A percentile compares a stretch with the other conserved stretches of the same genome.
Evolutionary conservation across 2,888 invertebrate species (phyloP).

Genomic region (Cheilosia impressa): DNA sequence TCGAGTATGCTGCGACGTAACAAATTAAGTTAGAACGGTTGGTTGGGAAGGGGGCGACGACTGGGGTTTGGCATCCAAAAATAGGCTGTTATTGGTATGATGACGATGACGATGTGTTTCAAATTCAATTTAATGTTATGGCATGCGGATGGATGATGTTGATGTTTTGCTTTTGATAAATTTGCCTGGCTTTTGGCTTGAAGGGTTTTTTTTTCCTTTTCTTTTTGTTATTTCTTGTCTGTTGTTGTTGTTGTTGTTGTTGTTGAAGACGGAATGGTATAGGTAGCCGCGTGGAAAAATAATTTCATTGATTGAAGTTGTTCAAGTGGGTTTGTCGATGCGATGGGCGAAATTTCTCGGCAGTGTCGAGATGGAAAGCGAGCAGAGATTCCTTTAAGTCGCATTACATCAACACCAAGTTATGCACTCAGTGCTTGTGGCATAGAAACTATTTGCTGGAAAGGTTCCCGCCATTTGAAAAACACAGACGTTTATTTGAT

Average conservation of each 20-base stretch:
- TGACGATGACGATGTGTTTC: conserved; percentile 37
- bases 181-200: conserved; percentile 20
- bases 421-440: too few relatives aligned
- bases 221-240: too few relatives aligned
- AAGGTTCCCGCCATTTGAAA: too few relatives aligned
- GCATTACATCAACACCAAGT: too few relatives aligned
- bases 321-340: conserved; percentile 4
- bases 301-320: conserved; percentile 22
- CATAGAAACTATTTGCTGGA: too few relatives aligned
- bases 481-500: too few relatives aligned
- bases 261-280: not conserved
- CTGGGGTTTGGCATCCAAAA: conserved; percentile 55
- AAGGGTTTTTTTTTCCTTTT: not conserved
- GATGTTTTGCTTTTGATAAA: conserved; percentile 27
- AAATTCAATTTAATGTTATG: conserved; percentile 59
- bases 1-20: conserved; percentile 64
- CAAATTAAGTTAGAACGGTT: conserved; percentile 53
- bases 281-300: not conserved
- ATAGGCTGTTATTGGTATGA: conserved; percentile 46
- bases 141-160: conserved; percentile 59
- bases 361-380: too few relatives aligned
- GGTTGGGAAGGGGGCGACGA: not conserved
- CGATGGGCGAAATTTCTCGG: too few relatives aligned
- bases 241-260: too few relatives aligned
- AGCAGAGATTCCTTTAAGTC: too few relatives aligned